A percentile compares a stretch with the other conserved stretches of the same genome.
phyloP scores from a whole-genome alignment of 1,140 invertebrate genomes.

The Brachionus koreanus region DNA sequence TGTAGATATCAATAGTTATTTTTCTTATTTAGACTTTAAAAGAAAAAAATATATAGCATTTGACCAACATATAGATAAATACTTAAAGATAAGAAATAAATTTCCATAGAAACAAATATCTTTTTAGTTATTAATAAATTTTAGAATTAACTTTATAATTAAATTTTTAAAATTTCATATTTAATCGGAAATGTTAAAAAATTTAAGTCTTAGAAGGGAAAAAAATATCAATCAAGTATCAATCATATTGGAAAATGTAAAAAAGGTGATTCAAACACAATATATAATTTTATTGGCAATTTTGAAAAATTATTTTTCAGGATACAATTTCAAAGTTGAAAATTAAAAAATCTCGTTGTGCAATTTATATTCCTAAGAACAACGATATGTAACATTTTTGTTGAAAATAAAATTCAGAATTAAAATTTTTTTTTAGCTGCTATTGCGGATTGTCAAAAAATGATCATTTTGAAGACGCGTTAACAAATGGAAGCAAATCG shows the following conservation, averaged over 20 bases:
- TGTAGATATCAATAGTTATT: no score
- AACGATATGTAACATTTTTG: not conserved
- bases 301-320: not conserved
- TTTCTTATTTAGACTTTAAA: no score
- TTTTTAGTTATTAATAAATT: no score
- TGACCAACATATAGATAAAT: no score
- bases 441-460: not conserved
- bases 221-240: no score
- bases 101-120: no score
- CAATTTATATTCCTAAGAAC: not conserved
- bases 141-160: no score
- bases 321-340: not conserved
- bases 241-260: not conserved
- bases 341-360: not conserved
- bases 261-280: not conserved
- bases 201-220: no score
- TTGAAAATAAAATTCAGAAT: not conserved
- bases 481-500: not conserved
- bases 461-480: not conserved
- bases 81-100: no score
- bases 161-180: no score
- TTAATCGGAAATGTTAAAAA: no score
- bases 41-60: no score
- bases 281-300: not conserved
- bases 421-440: not conserved